These are phyloP conservation scores for Molorchus minor DNA, from an alignment of 2,888 invertebrate species.

Conservation along the genomic window DNA sequence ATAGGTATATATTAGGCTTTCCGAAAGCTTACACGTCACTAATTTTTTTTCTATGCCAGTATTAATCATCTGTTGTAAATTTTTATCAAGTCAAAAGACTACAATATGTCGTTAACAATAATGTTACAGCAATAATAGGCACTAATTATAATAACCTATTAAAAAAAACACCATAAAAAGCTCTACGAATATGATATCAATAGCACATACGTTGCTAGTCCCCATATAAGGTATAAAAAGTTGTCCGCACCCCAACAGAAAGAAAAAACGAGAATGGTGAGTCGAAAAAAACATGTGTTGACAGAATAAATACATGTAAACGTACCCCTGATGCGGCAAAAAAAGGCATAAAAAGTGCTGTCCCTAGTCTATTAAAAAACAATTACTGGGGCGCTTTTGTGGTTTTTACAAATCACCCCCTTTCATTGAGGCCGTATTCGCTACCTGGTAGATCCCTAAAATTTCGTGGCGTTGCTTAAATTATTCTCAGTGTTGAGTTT, in stretches of 20 bases:
- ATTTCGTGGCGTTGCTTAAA: not conserved
- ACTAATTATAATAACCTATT: not conserved
- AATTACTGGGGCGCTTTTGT: slow-evolving; percentile 54
- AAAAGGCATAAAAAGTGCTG: slow-evolving; percentile 45
- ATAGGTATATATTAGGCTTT: too few relatives aligned
- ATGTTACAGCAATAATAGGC: not conserved
- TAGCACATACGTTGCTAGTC: not conserved
- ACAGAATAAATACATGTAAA: slow-evolving; percentile 51
- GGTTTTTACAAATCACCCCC: slow-evolving; percentile 56
- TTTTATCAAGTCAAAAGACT: not conserved
- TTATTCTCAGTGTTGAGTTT: slow-evolving; percentile 20
- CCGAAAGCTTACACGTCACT: too few relatives aligned
- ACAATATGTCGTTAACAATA: not conserved
- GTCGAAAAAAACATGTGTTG: slow-evolving; percentile 55
- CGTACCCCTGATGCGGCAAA: slow-evolving; percentile 35
- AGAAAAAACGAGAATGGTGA: slow-evolving; percentile 31
- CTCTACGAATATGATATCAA: not conserved
- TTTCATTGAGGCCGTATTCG: slow-evolving; percentile 13
- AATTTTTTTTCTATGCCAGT: not conserved
- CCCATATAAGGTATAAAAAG: slow-evolving; percentile 32
- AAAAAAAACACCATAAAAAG: not conserved
- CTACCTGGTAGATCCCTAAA: slow-evolving; percentile 23
- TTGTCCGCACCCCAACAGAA: slow-evolving; percentile 16
- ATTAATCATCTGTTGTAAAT: not conserved
- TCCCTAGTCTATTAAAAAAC: slow-evolving; percentile 55